phyloP scores from a whole-genome alignment of 2,113 vertebrate species.

The Aptenodytes forsteri region DNA sequence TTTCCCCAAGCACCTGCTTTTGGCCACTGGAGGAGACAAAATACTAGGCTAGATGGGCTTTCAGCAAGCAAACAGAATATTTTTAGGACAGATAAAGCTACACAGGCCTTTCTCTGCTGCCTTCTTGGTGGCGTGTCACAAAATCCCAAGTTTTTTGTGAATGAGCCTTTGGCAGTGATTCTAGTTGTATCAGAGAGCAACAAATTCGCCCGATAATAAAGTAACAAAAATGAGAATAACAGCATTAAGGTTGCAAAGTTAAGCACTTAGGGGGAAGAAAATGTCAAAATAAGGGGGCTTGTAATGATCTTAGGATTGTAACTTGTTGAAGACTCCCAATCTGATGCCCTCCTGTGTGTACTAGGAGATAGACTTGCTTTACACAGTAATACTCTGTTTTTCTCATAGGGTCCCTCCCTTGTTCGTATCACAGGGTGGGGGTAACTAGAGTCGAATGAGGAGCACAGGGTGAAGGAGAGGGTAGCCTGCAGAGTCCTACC shows the following conservation, averaged over 20 bases:
- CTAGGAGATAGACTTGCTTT: neutral
- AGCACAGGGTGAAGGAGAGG: neutral
- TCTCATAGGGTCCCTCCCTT: neutral
- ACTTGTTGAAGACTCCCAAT: neutral
- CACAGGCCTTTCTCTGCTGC: neutral
- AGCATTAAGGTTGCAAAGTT: neutral
- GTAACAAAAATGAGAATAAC: neutral
- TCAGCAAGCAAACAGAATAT: neutral
- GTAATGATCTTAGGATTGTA: neutral
- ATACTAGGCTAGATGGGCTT: neutral
- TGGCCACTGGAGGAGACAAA: neutral
- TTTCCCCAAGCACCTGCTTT: neutral
- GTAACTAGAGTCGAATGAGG: fast-evolving
- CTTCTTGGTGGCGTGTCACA: neutral
- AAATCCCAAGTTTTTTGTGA: neutral
- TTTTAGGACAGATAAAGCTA: neutral
- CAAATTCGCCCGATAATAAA: neutral
- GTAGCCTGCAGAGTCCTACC: neutral
- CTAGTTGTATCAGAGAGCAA: neutral
- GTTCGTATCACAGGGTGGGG: neutral
- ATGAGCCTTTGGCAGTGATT: neutral
- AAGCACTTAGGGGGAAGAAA: neutral
- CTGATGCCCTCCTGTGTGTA: neutral
- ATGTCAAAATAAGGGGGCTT: neutral
- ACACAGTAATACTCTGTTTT: neutral